These are phyloP conservation scores for Dendronephthya gigantea DNA, from an alignment of 64 coral and sea anemone genomes.

Conservation along the genomic window DNA sequence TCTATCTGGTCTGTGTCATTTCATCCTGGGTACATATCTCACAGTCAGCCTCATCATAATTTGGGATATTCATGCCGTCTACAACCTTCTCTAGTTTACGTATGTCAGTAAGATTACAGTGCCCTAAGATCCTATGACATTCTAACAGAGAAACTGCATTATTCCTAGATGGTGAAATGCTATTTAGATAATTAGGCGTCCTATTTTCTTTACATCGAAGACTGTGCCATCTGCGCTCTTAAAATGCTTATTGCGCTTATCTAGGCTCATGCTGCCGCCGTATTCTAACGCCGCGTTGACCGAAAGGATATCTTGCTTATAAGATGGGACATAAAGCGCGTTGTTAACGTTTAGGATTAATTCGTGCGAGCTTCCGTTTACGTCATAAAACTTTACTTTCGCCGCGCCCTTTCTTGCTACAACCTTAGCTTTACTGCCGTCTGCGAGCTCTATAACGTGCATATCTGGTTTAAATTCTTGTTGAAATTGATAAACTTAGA, in stretches of 20 bases:
- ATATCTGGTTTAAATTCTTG: not conserved
- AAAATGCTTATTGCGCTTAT: not conserved
- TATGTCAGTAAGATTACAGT: not conserved
- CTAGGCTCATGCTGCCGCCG: not conserved
- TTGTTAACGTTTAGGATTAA: not conserved
- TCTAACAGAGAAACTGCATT: not conserved
- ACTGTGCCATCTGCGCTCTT: too few species aligned
- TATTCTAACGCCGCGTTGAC: not conserved
- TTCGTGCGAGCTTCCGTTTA: not conserved
- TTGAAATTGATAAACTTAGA: slow-evolving; percentile 32
- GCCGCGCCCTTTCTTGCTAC: not conserved
- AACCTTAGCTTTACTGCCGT: slow-evolving; percentile 22
- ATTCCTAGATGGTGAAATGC: not conserved
- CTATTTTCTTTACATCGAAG: not conserved
- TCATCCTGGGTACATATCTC: slow-evolving; percentile 3
- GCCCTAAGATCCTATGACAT: not conserved
- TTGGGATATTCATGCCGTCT: not conserved
- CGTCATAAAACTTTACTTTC: slow-evolving; percentile 19
- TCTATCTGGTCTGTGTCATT: not conserved
- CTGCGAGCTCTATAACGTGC: slow-evolving; percentile 23
- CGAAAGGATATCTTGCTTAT: not conserved
- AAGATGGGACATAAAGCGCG: not conserved
- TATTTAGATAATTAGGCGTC: not conserved
- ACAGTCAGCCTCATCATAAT: not conserved
- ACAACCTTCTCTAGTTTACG: slow-evolving; percentile 8